Conservation (phyloP, 2,888 invertebrate genomes). For the Dioctria rufipes region DNA sequence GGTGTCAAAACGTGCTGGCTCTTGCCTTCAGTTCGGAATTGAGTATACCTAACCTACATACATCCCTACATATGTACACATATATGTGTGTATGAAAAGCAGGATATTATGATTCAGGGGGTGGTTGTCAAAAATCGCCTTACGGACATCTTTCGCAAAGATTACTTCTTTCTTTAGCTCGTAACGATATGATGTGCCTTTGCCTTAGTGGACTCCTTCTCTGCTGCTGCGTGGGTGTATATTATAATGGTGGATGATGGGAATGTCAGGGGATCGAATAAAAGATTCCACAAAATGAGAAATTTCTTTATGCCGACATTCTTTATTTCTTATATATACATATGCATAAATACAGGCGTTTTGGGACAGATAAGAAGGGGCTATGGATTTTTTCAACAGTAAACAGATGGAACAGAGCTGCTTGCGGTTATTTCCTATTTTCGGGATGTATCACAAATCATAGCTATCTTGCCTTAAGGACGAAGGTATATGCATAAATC, state of each 20-base stretch:
- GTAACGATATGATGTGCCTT: not conserved
- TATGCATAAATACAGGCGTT: too few species aligned
- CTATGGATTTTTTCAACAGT: too few species aligned
- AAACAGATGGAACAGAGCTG: too few species aligned
- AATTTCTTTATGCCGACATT: not conserved
- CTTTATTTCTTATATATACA: too few species aligned
- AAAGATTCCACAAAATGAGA: not conserved
- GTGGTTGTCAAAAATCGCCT: not conserved
- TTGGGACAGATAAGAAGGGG: too few species aligned
- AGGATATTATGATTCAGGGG: not conserved
- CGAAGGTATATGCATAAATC: too few species aligned
- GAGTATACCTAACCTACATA: too few species aligned
- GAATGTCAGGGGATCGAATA: not conserved
- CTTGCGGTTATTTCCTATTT: too few species aligned
- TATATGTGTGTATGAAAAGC: not conserved
- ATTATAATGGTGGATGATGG: not conserved
- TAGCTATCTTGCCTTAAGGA: too few species aligned
- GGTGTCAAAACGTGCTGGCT: conserved; percentile 38
- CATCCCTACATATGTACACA: too few species aligned
- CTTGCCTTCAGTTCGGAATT: not conserved
- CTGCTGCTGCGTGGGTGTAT: not conserved
- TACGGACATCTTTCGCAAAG: not conserved
- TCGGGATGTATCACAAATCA: too few species aligned
- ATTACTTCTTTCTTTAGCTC: not conserved
- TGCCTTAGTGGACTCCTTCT: not conserved